These are phyloP conservation scores for Aurelia sp. DNA, from an alignment of 30 jellyfish, hydroid and myxozoan genomes.

Conservation along the genomic window DNA sequence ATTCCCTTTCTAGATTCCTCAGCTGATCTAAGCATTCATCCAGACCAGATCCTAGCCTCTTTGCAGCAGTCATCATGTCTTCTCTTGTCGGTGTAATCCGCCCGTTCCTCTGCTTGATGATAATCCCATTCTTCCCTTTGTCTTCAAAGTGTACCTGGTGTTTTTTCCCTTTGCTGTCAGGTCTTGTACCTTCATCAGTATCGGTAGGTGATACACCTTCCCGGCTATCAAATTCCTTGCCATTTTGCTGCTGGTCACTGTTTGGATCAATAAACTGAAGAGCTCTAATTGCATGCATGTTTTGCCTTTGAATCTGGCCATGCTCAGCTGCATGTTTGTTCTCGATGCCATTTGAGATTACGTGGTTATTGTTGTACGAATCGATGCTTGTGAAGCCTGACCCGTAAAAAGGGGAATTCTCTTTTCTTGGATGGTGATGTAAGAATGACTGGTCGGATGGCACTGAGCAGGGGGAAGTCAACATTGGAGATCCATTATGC, in stretches of 20 bases:
- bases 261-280: constrained; percentile 50
- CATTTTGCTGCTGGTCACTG: constrained; percentile 12
- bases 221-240: constrained; percentile 22
- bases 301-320: constrained; percentile 28
- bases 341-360: constrained; percentile 24
- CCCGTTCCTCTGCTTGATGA: constrained; percentile 47
- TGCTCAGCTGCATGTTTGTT: constrained; percentile 26
- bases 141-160: constrained; percentile 77
- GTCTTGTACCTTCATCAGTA: constrained; percentile 10
- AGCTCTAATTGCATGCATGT: constrained; percentile 73
- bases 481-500: constrained; percentile 65
- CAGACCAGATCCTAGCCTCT: constrained; percentile 80
- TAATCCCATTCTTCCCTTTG: constrained; percentile 15
- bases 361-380: constrained; percentile 47
- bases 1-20: constrained; percentile 90
- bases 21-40: constrained; percentile 97
- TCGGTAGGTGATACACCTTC: constrained; percentile 31
- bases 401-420: constrained; percentile 35
- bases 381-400: constrained; percentile 48
- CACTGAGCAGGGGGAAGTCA: constrained; percentile 57
- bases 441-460: constrained; percentile 58
- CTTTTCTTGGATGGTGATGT: constrained; percentile 49
- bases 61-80: constrained; percentile 71
- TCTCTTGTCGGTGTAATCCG: constrained; percentile 22
- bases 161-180: constrained; percentile 18